Conservation (phyloP, 1,140 invertebrate genomes). For the Caerostris extrusa region DNA sequence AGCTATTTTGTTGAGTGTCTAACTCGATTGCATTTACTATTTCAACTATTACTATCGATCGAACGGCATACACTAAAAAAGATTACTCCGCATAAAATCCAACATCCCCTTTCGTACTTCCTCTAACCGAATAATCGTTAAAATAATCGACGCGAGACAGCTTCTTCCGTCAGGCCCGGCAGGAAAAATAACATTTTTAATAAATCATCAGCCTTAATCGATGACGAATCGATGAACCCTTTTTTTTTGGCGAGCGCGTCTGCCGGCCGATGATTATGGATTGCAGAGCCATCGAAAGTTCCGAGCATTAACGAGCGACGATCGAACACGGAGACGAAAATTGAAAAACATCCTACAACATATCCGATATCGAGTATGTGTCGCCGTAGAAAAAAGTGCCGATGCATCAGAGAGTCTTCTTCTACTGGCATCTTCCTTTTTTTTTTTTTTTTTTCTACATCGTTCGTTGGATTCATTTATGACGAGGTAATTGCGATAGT, state of each 20-base stretch:
- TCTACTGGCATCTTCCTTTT: not conserved
- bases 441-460: not conserved
- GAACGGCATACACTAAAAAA: too few species aligned
- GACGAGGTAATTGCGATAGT: constrained; percentile 38
- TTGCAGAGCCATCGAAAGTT: constrained; percentile 4
- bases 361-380: constrained; percentile 31
- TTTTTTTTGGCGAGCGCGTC: not conserved
- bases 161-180: not conserved
- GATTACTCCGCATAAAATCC: not conserved
- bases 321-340: constrained; percentile 30
- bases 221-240: constrained; percentile 15
- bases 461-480: constrained; percentile 5
- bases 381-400: not conserved
- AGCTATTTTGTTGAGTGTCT: too few species aligned
- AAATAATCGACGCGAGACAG: constrained; percentile 25
- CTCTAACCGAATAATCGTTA: constrained; percentile 35
- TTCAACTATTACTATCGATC: too few species aligned
- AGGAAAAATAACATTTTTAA: constrained; percentile 38
- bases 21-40: too few species aligned
- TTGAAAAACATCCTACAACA: constrained; percentile 34
- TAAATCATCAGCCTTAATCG: constrained; percentile 32
- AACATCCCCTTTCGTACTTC: not conserved
- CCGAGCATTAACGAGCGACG: constrained; percentile 22
- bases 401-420: not conserved
- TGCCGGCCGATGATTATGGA: constrained; percentile 30